These are phyloP conservation scores for Invenusta paracnida DNA, from an alignment of 2,888 invertebrate genomes.

Conservation along the genomic window DNA sequence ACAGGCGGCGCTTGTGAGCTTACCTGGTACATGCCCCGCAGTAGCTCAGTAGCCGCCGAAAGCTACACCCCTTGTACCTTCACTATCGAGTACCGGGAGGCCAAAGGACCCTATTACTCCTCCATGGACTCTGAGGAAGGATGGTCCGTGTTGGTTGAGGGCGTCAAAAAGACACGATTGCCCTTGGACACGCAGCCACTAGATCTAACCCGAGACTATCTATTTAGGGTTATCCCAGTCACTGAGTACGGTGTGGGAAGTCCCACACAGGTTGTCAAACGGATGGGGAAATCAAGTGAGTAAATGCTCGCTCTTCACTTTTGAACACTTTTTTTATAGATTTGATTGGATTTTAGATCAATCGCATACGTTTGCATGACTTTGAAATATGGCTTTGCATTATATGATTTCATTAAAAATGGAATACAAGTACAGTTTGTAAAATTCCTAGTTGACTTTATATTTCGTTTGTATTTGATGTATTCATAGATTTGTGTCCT, in stretches of 20 bases:
- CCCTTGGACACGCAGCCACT: constrained; percentile 5
- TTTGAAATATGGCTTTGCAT: no score
- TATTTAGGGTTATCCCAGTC: constrained; percentile 39
- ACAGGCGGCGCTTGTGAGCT: constrained; percentile 16
- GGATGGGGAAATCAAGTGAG: constrained; percentile 30
- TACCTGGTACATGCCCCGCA: constrained; percentile 37
- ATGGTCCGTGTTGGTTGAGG: constrained; percentile 17
- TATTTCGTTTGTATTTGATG: no score
- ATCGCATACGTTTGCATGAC: no score
- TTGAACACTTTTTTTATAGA: no score
- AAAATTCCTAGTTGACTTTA: no score
- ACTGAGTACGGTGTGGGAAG: constrained; percentile 40
- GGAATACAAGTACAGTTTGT: no score
- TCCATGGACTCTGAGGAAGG: constrained; percentile 11
- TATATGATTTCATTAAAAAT: no score
- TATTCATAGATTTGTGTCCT: no score
- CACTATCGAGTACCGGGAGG: constrained; percentile 36
- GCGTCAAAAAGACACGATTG: constrained; percentile 32
- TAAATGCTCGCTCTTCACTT: no score
- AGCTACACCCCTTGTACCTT: constrained; percentile 36
- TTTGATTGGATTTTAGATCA: no score
- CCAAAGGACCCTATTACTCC: not conserved
- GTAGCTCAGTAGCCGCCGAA: not conserved
- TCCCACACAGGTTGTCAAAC: constrained; percentile 35
- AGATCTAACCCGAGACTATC: constrained; percentile 34